Evolutionary conservation across 2,797 vertebrate species (phyloP).

Genomic region (Babyrousa celebensis): DNA sequence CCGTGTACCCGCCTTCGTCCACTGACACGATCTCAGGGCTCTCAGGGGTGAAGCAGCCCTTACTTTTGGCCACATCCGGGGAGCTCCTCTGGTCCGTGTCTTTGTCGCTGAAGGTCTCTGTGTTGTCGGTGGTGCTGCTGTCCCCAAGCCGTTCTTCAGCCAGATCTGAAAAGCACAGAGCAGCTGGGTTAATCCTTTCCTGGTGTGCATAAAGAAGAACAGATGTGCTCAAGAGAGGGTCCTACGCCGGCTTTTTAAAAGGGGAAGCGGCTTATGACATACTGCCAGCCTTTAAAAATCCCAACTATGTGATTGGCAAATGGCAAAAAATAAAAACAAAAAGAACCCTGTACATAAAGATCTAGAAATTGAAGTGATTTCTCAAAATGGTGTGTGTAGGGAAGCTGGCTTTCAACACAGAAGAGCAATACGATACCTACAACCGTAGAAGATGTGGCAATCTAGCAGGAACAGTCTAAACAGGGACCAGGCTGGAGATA

Average conservation of each 20-base stretch:
- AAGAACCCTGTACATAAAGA: background rate
- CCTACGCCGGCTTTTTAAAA: background rate
- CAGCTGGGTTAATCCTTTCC: conserved; percentile 79
- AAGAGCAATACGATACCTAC: background rate
- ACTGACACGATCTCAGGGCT: conserved; percentile 94
- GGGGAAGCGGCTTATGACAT: background rate
- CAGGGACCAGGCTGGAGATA: background rate
- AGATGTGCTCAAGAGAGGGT: background rate
- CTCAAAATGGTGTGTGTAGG: background rate
- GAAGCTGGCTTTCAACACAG: background rate
- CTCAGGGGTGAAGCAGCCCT: conserved; percentile 95
- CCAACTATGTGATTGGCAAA: background rate
- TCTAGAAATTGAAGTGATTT: background rate
- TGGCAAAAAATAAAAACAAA: background rate
- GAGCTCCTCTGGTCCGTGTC: conserved; percentile 95
- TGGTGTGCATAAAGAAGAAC: background rate
- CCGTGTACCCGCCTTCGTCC: conserved; percentile 93
- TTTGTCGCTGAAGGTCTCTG: conserved; percentile 95
- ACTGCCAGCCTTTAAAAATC: background rate
- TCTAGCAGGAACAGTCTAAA: background rate
- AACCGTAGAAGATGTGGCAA: background rate
- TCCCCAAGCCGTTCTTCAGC: conserved; percentile 94
- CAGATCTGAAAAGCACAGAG: conserved; percentile 92
- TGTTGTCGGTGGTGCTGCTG: conserved; percentile 92
- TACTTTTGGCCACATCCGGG: conserved; percentile 95